phyloP scores from a whole-genome alignment of 1,140 invertebrate species.

The Thaumetopoea pityocampa region DNA sequence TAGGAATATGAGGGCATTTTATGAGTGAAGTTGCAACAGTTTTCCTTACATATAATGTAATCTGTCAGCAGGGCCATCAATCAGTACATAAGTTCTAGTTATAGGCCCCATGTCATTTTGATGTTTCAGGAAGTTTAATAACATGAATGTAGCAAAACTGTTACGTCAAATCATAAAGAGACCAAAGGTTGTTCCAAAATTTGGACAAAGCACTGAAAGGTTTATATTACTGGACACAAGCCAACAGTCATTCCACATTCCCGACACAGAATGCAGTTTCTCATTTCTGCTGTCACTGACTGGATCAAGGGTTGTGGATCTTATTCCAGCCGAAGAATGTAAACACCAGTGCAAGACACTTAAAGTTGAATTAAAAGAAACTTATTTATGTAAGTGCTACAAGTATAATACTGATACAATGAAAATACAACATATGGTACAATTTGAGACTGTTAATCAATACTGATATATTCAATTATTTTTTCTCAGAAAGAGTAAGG shows the following conservation, averaged over 20 bases:
- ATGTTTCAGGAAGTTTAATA: slow-evolving; percentile 81
- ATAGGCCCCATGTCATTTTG: slow-evolving; percentile 11
- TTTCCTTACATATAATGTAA: no score
- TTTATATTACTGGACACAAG: slow-evolving; percentile 82
- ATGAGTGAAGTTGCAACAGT: no score
- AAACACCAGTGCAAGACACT: slow-evolving; percentile 78
- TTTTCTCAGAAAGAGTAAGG: no score
- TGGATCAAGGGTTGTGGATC: slow-evolving; percentile 79
- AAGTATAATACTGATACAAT: no score
- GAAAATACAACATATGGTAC: no score
- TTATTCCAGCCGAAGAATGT: slow-evolving; percentile 83
- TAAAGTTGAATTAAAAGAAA: slow-evolving; percentile 79
- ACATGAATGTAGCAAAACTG: slow-evolving; percentile 79
- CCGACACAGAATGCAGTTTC: slow-evolving; percentile 86
- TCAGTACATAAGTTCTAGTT: no score
- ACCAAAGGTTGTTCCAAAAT: slow-evolving; percentile 77
- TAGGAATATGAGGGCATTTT: no score
- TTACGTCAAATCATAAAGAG: slow-evolving; percentile 81
- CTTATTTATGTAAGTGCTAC: slow-evolving; percentile 83
- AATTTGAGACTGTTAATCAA: no score
- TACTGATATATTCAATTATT: no score
- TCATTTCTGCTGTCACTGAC: slow-evolving; percentile 81
- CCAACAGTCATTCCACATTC: slow-evolving; percentile 78
- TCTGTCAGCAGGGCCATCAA: no score
- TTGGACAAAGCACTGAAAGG: slow-evolving; percentile 83